A percentile compares a stretch with the other conserved stretches of the same genome.
Evolutionary conservation across 2,113 vertebrate species (phyloP).

Genomic region (Pithys albifrons): DNA sequence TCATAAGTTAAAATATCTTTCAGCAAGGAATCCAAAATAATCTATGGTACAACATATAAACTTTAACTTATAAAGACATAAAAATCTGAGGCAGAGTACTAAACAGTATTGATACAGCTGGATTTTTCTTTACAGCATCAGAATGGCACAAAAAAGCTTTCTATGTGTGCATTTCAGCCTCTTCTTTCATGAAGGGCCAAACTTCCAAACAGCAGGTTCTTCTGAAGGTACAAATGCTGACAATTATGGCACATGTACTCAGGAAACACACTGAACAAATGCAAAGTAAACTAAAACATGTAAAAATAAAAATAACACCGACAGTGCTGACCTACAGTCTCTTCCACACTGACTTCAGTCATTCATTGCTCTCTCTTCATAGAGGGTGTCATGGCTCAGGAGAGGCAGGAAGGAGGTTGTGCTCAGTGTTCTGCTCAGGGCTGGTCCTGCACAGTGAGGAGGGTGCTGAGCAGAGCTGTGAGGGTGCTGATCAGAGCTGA

Average conservation of each 20-base stretch:
- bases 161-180: slow-evolving; percentile 17
- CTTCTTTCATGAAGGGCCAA: background rate
- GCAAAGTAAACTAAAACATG: slow-evolving; percentile 44
- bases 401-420: background rate
- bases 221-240: slow-evolving; percentile 1
- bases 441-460: background rate
- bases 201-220: background rate
- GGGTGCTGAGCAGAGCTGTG: background rate
- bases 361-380: background rate
- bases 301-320: background rate
- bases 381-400: background rate
- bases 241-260: background rate
- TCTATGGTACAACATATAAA: background rate
- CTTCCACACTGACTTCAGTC: background rate
- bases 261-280: background rate
- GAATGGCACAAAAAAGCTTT: background rate
- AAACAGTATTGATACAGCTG: slow-evolving; percentile 9
- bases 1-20: slow-evolving; percentile 20
- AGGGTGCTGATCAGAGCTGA: too few species aligned
- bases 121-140: slow-evolving; percentile 66
- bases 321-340: background rate
- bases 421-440: background rate
- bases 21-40: background rate
- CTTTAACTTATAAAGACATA: background rate
- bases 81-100: background rate